These are phyloP conservation scores for Pseudoips prasinana DNA, from an alignment of 2,888 invertebrate genomes.

Conservation along the genomic window DNA sequence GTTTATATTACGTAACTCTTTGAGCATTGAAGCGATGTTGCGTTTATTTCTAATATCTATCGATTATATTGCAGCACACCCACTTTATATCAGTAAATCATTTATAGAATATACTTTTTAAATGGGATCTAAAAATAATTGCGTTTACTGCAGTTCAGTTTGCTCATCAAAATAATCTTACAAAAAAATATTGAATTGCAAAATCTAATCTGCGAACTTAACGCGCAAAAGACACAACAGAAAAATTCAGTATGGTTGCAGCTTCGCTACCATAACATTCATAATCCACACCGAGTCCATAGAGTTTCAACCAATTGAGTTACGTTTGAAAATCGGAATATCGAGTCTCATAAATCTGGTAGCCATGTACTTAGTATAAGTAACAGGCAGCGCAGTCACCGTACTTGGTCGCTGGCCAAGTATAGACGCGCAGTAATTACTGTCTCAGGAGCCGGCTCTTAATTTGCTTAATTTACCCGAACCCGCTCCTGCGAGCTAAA, in stretches of 20 bases:
- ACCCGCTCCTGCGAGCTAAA: constrained; percentile 63
- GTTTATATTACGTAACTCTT: too few species aligned
- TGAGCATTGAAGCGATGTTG: background rate
- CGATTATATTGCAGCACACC: too few species aligned
- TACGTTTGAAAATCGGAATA: constrained; percentile 56
- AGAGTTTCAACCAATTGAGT: constrained; percentile 54
- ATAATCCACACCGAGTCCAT: constrained; percentile 54
- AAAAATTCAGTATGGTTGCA: constrained; percentile 40
- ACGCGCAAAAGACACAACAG: constrained; percentile 21
- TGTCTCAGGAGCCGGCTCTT: constrained; percentile 72
- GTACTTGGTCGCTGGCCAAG: constrained; percentile 68
- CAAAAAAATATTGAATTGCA: too few species aligned
- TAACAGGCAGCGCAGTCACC: constrained; percentile 21
- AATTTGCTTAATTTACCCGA: constrained; percentile 78
- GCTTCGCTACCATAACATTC: constrained; percentile 52
- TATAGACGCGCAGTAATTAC: constrained; percentile 72
- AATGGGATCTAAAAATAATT: too few species aligned
- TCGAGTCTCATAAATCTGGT: constrained; percentile 51
- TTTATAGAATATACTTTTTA: too few species aligned
- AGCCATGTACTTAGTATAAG: constrained; percentile 30
- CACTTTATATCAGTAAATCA: too few species aligned
- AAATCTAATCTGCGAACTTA: constrained; percentile 5
- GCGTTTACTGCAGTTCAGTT: too few species aligned
- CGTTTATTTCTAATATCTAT: background rate
- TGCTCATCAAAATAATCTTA: too few species aligned